Conservation (phyloP, 1,140 invertebrate genomes). For the Aphelinus certus region DNA sequence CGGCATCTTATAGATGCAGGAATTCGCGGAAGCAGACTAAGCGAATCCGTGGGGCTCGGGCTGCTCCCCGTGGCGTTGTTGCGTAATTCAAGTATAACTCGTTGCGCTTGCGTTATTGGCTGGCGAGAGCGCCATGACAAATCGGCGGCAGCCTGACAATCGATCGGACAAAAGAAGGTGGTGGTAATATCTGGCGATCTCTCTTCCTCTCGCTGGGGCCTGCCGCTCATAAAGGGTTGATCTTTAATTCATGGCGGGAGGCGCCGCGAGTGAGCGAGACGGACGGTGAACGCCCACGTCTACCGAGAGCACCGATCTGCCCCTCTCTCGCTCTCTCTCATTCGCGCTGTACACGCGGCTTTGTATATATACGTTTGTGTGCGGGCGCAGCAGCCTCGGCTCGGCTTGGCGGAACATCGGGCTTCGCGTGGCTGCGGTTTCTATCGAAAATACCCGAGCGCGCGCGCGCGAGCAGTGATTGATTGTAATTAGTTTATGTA, state of each 20-base stretch:
- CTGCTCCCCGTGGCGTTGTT: neutral
- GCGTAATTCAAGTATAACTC: slow-evolving; percentile 27
- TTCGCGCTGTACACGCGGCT: slow-evolving; percentile 2
- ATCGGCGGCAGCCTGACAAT: slow-evolving; percentile 27
- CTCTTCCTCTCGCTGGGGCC: slow-evolving; percentile 24
- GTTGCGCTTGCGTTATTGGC: neutral
- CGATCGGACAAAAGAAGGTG: slow-evolving; percentile 29
- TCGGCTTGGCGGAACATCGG: neutral
- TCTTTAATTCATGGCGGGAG: slow-evolving; percentile 50
- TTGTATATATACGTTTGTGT: slow-evolving; percentile 20
- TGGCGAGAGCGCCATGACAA: slow-evolving; percentile 8
- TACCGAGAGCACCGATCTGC: neutral
- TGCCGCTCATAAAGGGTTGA: slow-evolving; percentile 45
- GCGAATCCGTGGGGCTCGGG: no score
- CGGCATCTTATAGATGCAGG: no score
- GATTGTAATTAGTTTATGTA: slow-evolving; percentile 52
- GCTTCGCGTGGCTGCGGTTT: slow-evolving; percentile 17
- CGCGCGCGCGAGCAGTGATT: slow-evolving; percentile 40
- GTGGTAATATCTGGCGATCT: slow-evolving; percentile 29
- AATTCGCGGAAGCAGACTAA: no score
- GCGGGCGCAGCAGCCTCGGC: slow-evolving; percentile 9
- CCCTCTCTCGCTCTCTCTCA: no score
- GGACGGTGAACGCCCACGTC: slow-evolving; percentile 38
- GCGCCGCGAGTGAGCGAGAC: slow-evolving; percentile 14
- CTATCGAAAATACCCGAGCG: slow-evolving; percentile 39